These are phyloP conservation scores for Xenopus borealis DNA, from an alignment of 2,113 vertebrate species.

Conservation along the genomic window DNA sequence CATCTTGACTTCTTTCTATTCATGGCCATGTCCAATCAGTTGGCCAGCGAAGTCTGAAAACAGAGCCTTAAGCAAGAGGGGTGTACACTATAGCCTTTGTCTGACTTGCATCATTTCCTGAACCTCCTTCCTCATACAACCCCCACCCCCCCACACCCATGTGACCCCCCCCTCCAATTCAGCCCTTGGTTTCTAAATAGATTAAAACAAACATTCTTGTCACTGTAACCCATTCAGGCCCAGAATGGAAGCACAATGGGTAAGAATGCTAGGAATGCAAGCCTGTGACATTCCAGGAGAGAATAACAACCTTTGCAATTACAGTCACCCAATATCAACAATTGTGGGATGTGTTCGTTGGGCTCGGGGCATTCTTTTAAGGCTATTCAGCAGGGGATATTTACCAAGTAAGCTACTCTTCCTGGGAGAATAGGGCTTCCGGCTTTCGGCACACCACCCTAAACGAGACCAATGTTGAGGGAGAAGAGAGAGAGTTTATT, in stretches of 20 bases:
- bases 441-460: no score
- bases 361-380: constrained; percentile 1
- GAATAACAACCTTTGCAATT: constrained; percentile 31
- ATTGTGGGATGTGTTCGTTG: constrained; percentile 28
- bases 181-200: constrained; percentile 24
- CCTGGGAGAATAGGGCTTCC: no score
- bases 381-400: constrained; percentile 22
- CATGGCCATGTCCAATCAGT: neutral
- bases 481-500: no score
- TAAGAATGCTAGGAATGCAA: constrained; percentile 19
- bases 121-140: constrained; percentile 9
- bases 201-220: constrained; percentile 12
- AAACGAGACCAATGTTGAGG: no score
- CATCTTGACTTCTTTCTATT: neutral
- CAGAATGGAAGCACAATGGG: constrained; percentile 16
- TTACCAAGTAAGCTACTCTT: neutral
- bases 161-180: constrained; percentile 10
- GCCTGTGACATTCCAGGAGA: constrained; percentile 22
- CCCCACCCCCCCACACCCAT: constrained; percentile 14
- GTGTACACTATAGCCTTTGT: constrained; percentile 11
- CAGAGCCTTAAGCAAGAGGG: neutral
- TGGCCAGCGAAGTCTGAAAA: constrained; percentile 2
- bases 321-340: constrained; percentile 18
- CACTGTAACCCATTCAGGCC: constrained; percentile 34
- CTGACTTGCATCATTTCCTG: constrained; percentile 6